Conservation (phyloP, 1,140 invertebrate genomes). For the Saccostrea glomerata region DNA sequence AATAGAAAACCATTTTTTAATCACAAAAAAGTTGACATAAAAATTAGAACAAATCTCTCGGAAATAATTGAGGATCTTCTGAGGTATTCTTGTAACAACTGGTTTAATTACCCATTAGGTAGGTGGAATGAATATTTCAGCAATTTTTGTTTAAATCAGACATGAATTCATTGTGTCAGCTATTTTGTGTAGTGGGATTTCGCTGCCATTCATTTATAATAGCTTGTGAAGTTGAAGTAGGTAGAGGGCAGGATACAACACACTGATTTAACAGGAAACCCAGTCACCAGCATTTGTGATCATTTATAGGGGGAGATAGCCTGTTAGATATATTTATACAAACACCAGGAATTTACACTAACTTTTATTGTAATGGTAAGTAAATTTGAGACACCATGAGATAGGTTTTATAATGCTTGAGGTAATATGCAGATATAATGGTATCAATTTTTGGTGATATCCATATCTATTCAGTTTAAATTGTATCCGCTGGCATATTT, state of each 20-base stretch:
- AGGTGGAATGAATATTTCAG: not conserved
- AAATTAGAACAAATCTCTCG: not conserved
- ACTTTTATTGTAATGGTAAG: constrained; percentile 17
- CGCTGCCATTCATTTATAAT: not conserved
- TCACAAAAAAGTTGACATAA: constrained; percentile 9
- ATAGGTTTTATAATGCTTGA: not conserved
- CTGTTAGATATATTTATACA: not conserved
- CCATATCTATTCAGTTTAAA: too few species aligned
- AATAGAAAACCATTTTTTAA: not conserved
- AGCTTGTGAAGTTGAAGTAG: constrained; percentile 21
- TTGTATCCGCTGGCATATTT: too few species aligned
- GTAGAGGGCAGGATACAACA: constrained; percentile 7
- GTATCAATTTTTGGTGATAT: too few species aligned
- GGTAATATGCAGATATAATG: too few species aligned
- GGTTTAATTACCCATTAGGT: not conserved
- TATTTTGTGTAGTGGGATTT: not conserved
- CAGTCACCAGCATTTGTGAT: constrained; percentile 6
- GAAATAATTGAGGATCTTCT: not conserved
- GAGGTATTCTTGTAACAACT: not conserved
- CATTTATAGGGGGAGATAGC: not conserved
- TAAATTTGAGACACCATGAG: not conserved
- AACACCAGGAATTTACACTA: not conserved
- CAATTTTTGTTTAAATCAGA: not conserved
- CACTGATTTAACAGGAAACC: constrained; percentile 9
- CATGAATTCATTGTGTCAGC: not conserved